Conservation (phyloP, 2,113 vertebrate genomes). For the Pithys albifrons region DNA sequence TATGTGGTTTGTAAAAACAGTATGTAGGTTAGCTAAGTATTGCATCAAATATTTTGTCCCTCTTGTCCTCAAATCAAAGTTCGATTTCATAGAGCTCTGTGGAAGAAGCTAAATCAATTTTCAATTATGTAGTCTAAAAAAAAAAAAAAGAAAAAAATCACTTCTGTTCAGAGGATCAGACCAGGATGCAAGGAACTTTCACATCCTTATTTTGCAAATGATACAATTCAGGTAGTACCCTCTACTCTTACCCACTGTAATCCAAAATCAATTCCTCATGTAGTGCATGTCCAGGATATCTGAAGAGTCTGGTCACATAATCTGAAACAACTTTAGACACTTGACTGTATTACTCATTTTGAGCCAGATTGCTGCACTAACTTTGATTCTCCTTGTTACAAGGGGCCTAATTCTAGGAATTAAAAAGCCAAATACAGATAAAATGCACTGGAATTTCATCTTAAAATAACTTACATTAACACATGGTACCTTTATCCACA, state of each 20-base stretch:
- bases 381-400: neutral
- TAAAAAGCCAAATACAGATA: neutral
- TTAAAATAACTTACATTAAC: neutral
- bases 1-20: neutral
- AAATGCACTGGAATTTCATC: neutral
- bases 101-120: neutral
- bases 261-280: neutral
- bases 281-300: neutral
- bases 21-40: neutral
- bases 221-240: neutral
- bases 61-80: neutral
- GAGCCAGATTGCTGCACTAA: neutral
- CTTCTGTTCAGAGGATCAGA: neutral
- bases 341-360: neutral
- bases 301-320: neutral
- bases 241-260: neutral
- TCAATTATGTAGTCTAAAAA: neutral
- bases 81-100: neutral
- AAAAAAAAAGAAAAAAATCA: neutral
- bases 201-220: neutral
- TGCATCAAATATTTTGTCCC: neutral
- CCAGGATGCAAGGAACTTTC: neutral
- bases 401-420: neutral
- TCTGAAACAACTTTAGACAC: neutral
- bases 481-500: rapidly evolving